A percentile compares a stretch with the other conserved stretches of the same genome.
These are phyloP conservation scores for Coracias cyanogaster DNA, from an alignment of 2,797 vertebrate species.

Conservation along the genomic window DNA sequence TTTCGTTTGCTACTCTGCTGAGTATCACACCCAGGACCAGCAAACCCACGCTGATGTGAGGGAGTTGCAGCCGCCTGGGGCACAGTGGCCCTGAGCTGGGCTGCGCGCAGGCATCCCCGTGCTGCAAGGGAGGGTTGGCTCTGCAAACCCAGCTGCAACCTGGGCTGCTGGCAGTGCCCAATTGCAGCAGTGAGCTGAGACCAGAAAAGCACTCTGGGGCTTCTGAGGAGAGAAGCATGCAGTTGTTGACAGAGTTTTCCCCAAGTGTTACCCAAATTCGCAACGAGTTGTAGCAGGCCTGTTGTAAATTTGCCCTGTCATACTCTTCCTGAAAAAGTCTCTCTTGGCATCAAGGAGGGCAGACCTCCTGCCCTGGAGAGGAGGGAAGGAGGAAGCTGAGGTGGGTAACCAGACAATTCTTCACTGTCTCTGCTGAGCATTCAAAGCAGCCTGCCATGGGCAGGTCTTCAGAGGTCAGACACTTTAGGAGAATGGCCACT, in stretches of 20 bases:
- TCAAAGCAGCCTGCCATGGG: conserved; percentile 52
- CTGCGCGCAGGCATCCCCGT: accelerated
- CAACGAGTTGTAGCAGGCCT: conserved; percentile 32
- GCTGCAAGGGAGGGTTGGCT: neutral
- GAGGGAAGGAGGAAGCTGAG: neutral
- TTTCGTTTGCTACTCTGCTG: neutral
- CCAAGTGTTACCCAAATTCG: conserved; percentile 7
- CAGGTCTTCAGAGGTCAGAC: conserved; percentile 59
- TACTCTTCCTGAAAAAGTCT: neutral
- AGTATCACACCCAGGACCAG: neutral
- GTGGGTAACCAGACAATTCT: conserved; percentile 7
- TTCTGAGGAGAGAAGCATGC: neutral
- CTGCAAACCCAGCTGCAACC: neutral
- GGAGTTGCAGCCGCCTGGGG: neutral
- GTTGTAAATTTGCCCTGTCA: conserved; percentile 40
- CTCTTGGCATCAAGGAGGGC: neutral
- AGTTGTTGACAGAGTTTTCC: neutral
- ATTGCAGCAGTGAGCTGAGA: neutral
- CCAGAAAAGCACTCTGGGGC: neutral
- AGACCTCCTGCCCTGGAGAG: neutral
- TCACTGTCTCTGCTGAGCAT: neutral
- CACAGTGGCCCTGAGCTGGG: neutral
- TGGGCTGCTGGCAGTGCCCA: neutral
- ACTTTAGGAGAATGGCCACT: conserved; percentile 62
- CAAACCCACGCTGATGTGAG: neutral